Evolutionary conservation across 2,113 vertebrate genomes (phyloP).

Genomic region (Lamprologus tigripictilis): DNA sequence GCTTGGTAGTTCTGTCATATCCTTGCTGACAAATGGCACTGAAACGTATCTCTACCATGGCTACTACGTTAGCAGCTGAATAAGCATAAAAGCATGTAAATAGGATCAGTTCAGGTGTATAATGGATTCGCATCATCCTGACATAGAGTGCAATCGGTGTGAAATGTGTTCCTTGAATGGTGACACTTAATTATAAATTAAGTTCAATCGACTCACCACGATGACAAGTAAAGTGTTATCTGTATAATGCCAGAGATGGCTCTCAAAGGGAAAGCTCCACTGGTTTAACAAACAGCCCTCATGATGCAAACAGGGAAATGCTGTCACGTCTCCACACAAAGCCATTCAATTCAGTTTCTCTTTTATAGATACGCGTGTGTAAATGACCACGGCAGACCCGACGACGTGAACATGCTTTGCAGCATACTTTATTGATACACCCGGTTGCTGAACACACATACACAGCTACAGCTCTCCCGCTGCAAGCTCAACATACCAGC

Average conservation of each 20-base stretch:
- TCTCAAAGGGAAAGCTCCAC: not conserved
- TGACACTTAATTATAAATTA: not conserved
- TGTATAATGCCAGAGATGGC: not conserved
- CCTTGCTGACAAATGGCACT: not conserved
- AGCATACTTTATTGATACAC: not conserved
- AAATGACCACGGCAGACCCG: not conserved
- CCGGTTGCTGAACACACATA: not conserved
- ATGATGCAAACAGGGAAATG: not conserved
- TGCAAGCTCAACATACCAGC: not conserved
- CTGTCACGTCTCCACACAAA: not conserved
- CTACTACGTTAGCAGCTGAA: not conserved
- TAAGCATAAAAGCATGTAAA: not conserved
- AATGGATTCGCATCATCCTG: not conserved
- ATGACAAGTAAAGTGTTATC: not conserved
- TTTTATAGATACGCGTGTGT: rapidly evolving
- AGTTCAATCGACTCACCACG: not conserved
- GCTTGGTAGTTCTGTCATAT: not conserved
- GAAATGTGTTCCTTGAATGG: not conserved
- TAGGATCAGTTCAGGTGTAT: not conserved
- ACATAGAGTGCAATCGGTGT: not conserved
- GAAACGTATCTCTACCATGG: not conserved
- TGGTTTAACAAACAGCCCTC: not conserved
- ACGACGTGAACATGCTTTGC: not conserved
- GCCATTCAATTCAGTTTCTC: not conserved
- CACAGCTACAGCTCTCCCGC: not conserved